Percentiles rank a stretch among this genome's conserved stretches.
phyloP scores from a whole-genome alignment of 92 coral and sea anemone species.

The Bergia puertoricense region DNA sequence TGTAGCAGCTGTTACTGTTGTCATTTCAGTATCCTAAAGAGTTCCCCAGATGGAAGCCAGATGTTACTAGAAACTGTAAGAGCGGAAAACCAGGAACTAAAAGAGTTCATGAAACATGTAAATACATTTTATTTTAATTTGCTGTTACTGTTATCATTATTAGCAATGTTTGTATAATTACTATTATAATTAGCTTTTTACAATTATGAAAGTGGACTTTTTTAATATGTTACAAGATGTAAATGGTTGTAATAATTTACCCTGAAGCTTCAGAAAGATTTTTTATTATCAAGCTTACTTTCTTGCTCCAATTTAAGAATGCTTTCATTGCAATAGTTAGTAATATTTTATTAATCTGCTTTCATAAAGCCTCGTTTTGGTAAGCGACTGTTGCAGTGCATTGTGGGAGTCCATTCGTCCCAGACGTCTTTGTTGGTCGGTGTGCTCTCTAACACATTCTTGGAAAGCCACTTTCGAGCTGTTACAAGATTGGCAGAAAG shows the following conservation, averaged over 20 bases:
- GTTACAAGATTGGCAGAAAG: conserved; percentile 78
- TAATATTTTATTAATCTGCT: conserved; percentile 9
- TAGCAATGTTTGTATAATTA: too few relatives aligned
- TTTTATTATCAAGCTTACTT: neutral
- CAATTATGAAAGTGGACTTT: too few relatives aligned
- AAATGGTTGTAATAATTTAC: too few relatives aligned
- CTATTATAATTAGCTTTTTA: too few relatives aligned
- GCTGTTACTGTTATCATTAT: too few relatives aligned
- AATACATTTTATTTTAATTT: neutral
- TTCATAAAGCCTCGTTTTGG: conserved; percentile 61
- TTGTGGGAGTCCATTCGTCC: conserved; percentile 79
- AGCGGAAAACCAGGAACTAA: conserved; percentile 40
- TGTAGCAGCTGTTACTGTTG: neutral
- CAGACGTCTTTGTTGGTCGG: conserved; percentile 69
- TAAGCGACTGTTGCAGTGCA: conserved; percentile 66
- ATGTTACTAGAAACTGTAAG: conserved; percentile 64
- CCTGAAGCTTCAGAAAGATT: neutral
- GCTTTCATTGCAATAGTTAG: neutral
- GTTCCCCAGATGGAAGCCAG: conserved; percentile 77
- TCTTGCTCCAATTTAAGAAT: neutral
- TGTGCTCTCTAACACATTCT: conserved; percentile 73
- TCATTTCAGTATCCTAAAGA: conserved; percentile 57
- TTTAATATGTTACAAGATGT: too few relatives aligned
- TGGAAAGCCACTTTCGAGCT: conserved; percentile 69
- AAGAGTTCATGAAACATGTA: conserved; percentile 51